phyloP scores from a whole-genome alignment of 2,113 vertebrate genomes.

The Trematomus loennbergii region DNA sequence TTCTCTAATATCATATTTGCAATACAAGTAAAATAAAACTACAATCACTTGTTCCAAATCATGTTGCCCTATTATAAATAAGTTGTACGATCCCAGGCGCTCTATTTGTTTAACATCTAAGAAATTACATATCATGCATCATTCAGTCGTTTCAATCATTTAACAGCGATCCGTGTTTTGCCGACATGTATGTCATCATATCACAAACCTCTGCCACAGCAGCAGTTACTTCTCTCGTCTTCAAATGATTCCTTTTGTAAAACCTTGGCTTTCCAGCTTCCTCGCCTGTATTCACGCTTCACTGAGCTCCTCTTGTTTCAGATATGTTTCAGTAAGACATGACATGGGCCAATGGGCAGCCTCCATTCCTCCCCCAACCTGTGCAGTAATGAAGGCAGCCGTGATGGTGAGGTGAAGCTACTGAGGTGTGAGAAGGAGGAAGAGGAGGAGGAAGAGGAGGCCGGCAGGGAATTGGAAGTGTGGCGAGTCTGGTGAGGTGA shows the following conservation, averaged over 20 bases:
- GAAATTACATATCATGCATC: background rate
- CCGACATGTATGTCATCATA: background rate
- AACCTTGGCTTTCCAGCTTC: background rate
- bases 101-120: too few species aligned
- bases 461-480: constrained; percentile 66
- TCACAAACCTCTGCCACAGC: background rate
- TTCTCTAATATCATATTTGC: too few species aligned
- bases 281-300: constrained; percentile 25
- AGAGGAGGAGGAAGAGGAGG: constrained; percentile 31
- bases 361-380: constrained; percentile 46
- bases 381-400: constrained; percentile 50
- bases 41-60: too few species aligned
- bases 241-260: constrained; percentile 23
- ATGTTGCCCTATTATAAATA: too few species aligned
- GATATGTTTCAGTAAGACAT: constrained; percentile 53
- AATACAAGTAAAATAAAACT: too few species aligned
- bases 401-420: too few species aligned
- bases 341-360: constrained; percentile 61
- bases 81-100: background rate
- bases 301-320: constrained; percentile 58
- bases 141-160: background rate
- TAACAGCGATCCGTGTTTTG: background rate
- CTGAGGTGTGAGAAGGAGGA: constrained; percentile 45
- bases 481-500: constrained; percentile 52
- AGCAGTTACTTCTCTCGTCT: background rate